Conservation (phyloP, 2,797 vertebrate species). For the Cynopterus sphinx region DNA sequence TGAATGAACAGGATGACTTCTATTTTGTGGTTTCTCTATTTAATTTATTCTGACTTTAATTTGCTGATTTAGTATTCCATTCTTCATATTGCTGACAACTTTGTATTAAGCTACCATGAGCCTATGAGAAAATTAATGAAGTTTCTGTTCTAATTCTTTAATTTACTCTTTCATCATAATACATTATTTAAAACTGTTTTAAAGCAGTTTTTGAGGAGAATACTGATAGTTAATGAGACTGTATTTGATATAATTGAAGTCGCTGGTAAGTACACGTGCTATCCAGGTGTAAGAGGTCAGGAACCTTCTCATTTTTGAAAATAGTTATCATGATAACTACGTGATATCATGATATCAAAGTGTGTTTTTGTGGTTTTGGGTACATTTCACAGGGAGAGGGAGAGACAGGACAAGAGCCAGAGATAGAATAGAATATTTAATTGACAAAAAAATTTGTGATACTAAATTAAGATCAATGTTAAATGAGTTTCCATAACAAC, state of each 20-base stretch:
- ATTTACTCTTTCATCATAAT: background rate
- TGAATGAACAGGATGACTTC: background rate
- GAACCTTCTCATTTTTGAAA: background rate
- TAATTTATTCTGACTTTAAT: conserved; percentile 11
- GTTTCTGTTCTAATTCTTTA: conserved; percentile 15
- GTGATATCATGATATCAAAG: background rate
- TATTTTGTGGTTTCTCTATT: background rate
- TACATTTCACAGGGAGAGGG: background rate
- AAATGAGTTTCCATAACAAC: background rate
- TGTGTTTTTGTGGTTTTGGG: background rate
- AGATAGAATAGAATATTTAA: background rate
- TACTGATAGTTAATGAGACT: background rate
- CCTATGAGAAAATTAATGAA: background rate
- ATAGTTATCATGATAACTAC: background rate
- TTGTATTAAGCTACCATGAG: background rate
- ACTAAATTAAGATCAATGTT: background rate
- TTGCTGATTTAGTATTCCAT: background rate
- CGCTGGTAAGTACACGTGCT: background rate
- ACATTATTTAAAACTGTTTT: background rate
- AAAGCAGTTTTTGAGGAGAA: background rate
- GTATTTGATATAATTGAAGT: background rate
- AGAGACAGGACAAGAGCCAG: background rate
- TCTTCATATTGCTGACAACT: conserved; percentile 25
- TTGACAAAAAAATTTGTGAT: background rate
- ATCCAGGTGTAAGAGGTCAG: background rate